A percentile compares a stretch with the other conserved stretches of the same genome.
These are phyloP conservation scores for Spinus pinus DNA, from an alignment of 2,797 vertebrate genomes.

Conservation along the genomic window DNA sequence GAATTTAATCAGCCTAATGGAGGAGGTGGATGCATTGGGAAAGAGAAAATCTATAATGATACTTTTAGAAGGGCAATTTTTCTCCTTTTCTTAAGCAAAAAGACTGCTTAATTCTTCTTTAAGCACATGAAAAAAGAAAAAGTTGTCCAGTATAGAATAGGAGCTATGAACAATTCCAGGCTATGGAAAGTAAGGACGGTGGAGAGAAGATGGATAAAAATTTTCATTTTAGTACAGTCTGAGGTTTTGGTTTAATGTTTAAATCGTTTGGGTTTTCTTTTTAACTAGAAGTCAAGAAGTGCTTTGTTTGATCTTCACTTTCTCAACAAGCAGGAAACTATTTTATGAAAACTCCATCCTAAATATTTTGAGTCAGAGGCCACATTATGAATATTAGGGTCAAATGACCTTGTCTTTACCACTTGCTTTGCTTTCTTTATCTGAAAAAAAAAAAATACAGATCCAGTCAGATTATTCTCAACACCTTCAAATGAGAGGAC, in stretches of 20 bases:
- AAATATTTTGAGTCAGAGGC: neutral
- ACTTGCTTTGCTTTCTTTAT: neutral
- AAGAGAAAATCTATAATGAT: slow-evolving; percentile 52
- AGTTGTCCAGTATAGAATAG: neutral
- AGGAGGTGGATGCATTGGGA: slow-evolving; percentile 29
- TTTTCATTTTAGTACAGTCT: neutral
- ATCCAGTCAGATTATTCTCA: neutral
- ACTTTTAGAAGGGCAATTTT: slow-evolving; percentile 5
- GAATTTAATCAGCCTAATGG: slow-evolving; percentile 68
- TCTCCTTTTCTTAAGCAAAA: neutral
- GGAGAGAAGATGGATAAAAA: neutral
- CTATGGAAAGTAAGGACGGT: neutral
- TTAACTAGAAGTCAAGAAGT: neutral
- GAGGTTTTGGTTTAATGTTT: neutral
- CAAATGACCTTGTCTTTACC: neutral
- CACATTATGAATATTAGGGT: neutral
- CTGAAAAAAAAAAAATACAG: neutral
- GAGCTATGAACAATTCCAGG: neutral
- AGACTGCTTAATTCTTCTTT: neutral
- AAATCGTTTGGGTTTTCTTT: neutral
- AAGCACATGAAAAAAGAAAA: neutral
- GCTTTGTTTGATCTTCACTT: neutral
- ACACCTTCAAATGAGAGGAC: neutral
- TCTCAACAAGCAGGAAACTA: neutral
- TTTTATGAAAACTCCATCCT: neutral